Evolutionary conservation across 1,140 invertebrate species (phyloP), one percentile per base, ranked within the genome.

Genomic region (Copidosoma floridanum): DNA sequence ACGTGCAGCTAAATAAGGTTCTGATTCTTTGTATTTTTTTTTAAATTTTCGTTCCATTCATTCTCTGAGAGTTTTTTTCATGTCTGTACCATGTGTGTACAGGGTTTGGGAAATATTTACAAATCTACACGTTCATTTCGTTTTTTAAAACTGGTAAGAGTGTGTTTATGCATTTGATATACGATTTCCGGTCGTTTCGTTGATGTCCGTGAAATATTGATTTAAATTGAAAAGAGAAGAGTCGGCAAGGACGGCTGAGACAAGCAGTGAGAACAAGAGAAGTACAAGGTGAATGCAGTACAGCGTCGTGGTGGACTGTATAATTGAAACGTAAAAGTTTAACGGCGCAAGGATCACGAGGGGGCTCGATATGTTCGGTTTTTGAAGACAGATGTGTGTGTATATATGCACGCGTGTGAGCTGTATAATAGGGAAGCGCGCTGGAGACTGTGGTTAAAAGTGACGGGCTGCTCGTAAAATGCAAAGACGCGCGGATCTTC

Each of bases 311-410:
- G n/a, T n/a, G n/a, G n/a, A n/a, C 40, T 46, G 53, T 65, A 63
- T 71, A 71, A 72, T 71, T 71, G 71, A 72, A 72, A 72, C 68
- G 71, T 71, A 71, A 71, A 71, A 72, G 68, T 71, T 69, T 65
- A 64, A 61, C 66, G 58, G 58, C 58, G 54, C 40, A 29, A 56
- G 57, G n/a, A n/a, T 52, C n/a, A n/a, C n/a, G n/a, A n/a, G n/a
- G 55, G 53, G 23, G 58, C 56, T 70, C 66, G 44, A 54, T 54
- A 63, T 50, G 59, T 50, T 50, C n/a, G 21, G 24, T 54, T 24
- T 37, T 43, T 43, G 52, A 71, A 72, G 69, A 65, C 57, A 65
- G 62, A 68, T n/a, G n/a, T n/a, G n/a, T n/a, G n/a, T n/a, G n/a
- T n/a, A n/a, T n/a, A n/a, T n/a, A n/a, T n/a, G n/a, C n/a, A n/a